Base-by-base conservation (phyloP, 2,113 vertebrate species). In the Penelope pileata region DNA sequence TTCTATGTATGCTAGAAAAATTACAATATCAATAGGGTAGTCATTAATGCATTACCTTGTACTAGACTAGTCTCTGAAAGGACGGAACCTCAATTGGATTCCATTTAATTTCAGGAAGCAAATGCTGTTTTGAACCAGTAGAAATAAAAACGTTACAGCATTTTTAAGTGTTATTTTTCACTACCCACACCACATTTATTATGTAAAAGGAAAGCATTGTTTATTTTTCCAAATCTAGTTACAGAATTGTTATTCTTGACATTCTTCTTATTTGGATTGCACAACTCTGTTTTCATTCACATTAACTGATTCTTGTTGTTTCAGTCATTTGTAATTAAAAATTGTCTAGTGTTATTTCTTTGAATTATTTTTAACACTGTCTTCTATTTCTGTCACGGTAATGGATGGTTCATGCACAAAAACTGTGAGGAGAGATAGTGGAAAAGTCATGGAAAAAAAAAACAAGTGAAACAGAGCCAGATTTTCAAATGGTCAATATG, bases 1-100 rank as follows among this genome's bases (percentile, higher is more conserved):
- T 92, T 96, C 76, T 84, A 58, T 7, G 19, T 63, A 92, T 89
- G 60, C 50, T 56, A 90, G 82, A 93, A 98, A 96, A 96, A 95
- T 89, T 96, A 97, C 91, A 97, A 93, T 94, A 91, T 90, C 88
- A 97, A 95, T 94, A 83, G 84, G 11, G 42, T 78, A 89, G 76
- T 94, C 73, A 76, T 73, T 80, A 74, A 38, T 77, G 77, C 72
- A 70, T 89, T 91, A 86, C 63, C 40, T 95, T 81, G 40, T 87
- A 81, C 64, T 45, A 90, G 74, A 72, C 66, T 56, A 73, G 43
- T 42, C 82, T 84, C 70, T 95, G 85, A 94, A 95, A 90, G 75
- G 56, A 88, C 53, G 85, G 91, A 81, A 88, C 60, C 32, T 96
- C 70, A 69, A 43, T 13, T 64, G 58, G 34, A 82, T 94, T 94